Evolutionary conservation across 2,888 invertebrate species (phyloP), one percentile per base, ranked within the genome.

Genomic region (Cantharis flavilabris): DNA sequence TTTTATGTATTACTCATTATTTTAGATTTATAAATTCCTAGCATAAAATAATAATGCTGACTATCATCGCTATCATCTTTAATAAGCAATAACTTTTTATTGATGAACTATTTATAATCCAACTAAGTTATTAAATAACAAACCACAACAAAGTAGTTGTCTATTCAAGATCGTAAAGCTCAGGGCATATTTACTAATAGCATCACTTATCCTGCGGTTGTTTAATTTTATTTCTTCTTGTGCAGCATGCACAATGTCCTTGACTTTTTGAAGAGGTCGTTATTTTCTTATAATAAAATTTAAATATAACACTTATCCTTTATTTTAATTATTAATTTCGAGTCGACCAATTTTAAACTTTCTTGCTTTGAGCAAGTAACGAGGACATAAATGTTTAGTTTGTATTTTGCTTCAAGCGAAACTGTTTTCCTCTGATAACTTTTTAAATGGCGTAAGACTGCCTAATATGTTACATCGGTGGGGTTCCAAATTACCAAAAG

Each of bases 121-220:
- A 67, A 67, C 65, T 23, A 67, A 67, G 65, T 67, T 67, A 67
- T 67, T 67, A 67, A 67, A 67, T 67, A 67, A 67, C 26, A 26
- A 67, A 67, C 23, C 65, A 67, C 65, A 67, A 23, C 65, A 23
- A 67, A 67, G 65, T 67, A 67, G 65, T 67, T 67, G 65, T 23
- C 23, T 23, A 67, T 67, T 67, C 28, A 63, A 73, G 69, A 73
- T 20, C 62, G 73, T 26, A 14, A 20, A 30, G 71, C 70, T 71
- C 62, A 69, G 69, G 69, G 67, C 72, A 76, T 74, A 77, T 76
- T 79, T 79, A 77, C 77, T 79, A 79, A 77, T 77, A 76, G 77
- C 77, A 74, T 76, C 79, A 77, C 77, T 79, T 79, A 77, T 69
- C 72, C 76, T 69, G 69, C 67, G 62, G 73, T 77, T 76, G 72